Base-by-base conservation (phyloP, 35 echinoderm and acorn worm species). In the Ophioderma brevispina region DNA sequence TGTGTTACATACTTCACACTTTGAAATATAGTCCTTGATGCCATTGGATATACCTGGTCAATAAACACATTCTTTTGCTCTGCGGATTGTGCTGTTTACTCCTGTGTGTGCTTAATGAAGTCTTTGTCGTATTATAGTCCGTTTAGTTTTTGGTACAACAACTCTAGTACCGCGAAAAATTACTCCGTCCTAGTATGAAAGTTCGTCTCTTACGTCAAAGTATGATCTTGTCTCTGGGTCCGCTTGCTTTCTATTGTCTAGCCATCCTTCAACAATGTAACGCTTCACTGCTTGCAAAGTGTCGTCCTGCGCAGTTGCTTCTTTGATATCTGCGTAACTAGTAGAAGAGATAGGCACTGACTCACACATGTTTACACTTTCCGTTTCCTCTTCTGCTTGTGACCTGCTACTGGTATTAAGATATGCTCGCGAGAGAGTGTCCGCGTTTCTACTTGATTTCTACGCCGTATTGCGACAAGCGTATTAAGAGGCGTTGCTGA, bases 51-150 rank as follows among this genome's bases (percentile, higher is more conserved):
- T 92, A 8, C 63, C 46, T 18, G 94, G 87, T 90, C 94, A 96
- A 41, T 81, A 96, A 17, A 96, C 87, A 38, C 78, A 63, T 19
- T 92, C 91, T 80, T 89, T 36, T 36, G 86, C 91, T 38, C 90
- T 64, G 25, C 86, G 31, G 17, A 96, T 39, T 35, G 87, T 92
- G 37, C 87, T 92, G 43, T 92, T 37, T 31, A 92, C 38, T n/a
- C 90, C 90, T 23, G 78, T 88, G 90, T 95, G 94, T 46, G 87
- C 82, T 4, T 37, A 78, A 64, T 93, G 94, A 21, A 92, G 82
- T 87, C 86, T 89, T 50, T 70, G 14, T 52, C 81, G 52, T 15
- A 96, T 96, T 31, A 40, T 38, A 14, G 21, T 4, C 30, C 90
- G 82, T 32, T 84, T 32, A 33, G 31, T 28, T 52, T 17, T 28